Conservation (phyloP, 2,888 invertebrate species). For the Odontothrips loti region DNA sequence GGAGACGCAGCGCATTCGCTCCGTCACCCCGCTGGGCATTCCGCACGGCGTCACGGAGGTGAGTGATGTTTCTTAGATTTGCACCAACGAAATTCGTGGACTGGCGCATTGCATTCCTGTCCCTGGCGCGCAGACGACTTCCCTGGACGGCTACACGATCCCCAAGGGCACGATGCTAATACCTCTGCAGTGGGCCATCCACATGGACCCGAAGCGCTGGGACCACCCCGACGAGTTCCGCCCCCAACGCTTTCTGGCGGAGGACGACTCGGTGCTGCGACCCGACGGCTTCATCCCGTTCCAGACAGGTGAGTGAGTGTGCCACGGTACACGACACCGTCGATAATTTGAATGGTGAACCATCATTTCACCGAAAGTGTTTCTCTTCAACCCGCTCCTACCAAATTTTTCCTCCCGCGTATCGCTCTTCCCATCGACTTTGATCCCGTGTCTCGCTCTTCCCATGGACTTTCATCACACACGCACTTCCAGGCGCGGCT, state of each 20-base stretch:
- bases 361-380: no score
- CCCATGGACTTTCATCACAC: no score
- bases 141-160: conserved; percentile 59
- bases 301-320: conserved; percentile 61
- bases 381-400: no score
- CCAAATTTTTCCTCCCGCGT: no score
- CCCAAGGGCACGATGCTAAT: conserved; percentile 68
- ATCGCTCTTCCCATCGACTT: no score
- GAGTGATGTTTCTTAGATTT: neutral
- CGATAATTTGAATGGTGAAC: no score
- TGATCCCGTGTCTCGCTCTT: no score
- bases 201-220: conserved; percentile 67
- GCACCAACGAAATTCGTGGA: no score
- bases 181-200: conserved; percentile 76
- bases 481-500: no score
- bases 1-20: conserved; percentile 73
- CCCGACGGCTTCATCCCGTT: conserved; percentile 74
- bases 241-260: conserved; percentile 64
- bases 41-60: conserved; percentile 63
- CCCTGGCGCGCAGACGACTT: conserved; percentile 56
- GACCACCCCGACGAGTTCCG: conserved; percentile 61
- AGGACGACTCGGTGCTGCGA: conserved; percentile 58
- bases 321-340: no score
- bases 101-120: no score
- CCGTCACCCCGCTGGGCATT: conserved; percentile 77